Percentiles rank a stretch among this genome's conserved stretches.
phyloP scores from a whole-genome alignment of 2,888 invertebrate species.

The Oxycera nigricornis region DNA sequence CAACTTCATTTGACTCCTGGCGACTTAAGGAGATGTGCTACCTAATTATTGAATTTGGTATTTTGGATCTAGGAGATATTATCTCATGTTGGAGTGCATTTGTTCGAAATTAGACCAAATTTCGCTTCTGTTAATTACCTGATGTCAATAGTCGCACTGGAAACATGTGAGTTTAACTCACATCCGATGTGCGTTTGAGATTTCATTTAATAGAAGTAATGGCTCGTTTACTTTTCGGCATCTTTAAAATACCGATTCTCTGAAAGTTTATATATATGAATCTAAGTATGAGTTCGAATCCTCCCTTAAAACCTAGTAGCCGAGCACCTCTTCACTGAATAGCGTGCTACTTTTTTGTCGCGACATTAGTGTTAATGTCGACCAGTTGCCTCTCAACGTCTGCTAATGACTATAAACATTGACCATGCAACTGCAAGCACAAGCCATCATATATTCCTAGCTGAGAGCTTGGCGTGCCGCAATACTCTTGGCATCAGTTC shows the following conservation, averaged over 20 bases:
- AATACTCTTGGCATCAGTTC: neutral
- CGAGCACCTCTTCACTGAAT: slow-evolving; percentile 26
- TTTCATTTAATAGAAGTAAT: no score
- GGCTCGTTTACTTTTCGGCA: no score
- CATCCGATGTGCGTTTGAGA: no score
- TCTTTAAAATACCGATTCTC: no score
- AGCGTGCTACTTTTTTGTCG: slow-evolving; percentile 38
- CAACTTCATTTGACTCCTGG: neutral
- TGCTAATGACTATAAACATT: slow-evolving; percentile 38
- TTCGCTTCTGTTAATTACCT: no score
- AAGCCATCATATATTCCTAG: neutral
- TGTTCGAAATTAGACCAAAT: no score
- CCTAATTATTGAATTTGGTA: neutral
- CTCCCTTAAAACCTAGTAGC: slow-evolving; percentile 23
- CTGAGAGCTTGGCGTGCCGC: neutral
- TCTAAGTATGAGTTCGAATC: neutral
- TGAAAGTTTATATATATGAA: neutral
- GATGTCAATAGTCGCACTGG: no score
- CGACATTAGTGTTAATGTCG: slow-evolving; percentile 27
- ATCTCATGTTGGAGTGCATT: no score
- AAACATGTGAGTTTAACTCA: no score
- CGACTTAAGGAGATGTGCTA: neutral
- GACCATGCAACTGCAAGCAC: neutral
- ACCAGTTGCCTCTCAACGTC: neutral
- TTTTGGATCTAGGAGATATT: no score